Evolutionary conservation across 2,797 vertebrate genomes (phyloP).

Genomic region (Echeneis naucrates): DNA sequence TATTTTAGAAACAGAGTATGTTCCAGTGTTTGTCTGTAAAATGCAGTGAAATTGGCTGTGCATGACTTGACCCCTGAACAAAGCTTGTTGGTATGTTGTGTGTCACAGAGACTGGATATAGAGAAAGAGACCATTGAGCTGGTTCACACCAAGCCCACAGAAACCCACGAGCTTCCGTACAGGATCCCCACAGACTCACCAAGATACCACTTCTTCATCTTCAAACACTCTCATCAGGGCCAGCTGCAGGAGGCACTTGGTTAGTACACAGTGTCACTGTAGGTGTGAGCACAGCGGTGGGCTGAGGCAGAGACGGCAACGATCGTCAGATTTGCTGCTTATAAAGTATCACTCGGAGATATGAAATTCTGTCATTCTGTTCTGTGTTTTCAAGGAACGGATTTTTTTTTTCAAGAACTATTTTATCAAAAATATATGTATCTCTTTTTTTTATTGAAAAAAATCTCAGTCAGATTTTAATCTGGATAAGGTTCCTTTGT

Average conservation of each 20-base stretch:
- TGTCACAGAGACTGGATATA: slow-evolving; percentile 87
- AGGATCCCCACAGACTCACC: slow-evolving; percentile 93
- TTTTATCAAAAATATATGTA: too few relatives aligned
- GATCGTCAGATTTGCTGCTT: background rate
- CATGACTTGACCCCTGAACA: slow-evolving; percentile 32
- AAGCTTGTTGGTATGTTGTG: slow-evolving; percentile 31
- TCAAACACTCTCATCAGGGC: slow-evolving; percentile 95
- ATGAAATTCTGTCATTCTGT: background rate
- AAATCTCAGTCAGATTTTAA: background rate
- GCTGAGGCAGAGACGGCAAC: background rate
- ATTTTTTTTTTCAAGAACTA: too few relatives aligned
- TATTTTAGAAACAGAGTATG: background rate
- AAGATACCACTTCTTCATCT: slow-evolving; percentile 97
- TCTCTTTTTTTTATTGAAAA: background rate
- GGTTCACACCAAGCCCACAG: slow-evolving; percentile 95
- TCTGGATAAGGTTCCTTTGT: background rate
- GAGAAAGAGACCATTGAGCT: slow-evolving; percentile 95
- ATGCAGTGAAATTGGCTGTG: background rate
- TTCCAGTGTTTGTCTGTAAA: slow-evolving; percentile 1
- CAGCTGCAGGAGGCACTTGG: slow-evolving; percentile 94
- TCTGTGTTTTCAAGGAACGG: background rate
- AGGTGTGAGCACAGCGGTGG: background rate
- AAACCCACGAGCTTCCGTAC: slow-evolving; percentile 90
- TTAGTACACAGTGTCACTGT: slow-evolving; percentile 77
- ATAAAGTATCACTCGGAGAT: background rate